Evolutionary conservation across 2,113 vertebrate species (phyloP).

Genomic region (Setophaga coronata): DNA sequence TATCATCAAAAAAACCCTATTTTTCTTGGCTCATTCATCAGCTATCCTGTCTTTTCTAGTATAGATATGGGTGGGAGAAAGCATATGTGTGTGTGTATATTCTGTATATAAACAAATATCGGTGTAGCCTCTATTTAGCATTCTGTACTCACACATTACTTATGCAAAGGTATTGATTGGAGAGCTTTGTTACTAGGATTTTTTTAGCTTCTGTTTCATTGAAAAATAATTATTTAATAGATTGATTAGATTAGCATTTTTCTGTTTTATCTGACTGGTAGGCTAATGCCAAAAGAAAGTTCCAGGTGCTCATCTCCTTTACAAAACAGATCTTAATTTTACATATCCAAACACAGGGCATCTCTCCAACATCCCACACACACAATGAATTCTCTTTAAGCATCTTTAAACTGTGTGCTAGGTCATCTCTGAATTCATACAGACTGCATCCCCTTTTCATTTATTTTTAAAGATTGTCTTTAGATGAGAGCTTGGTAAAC

Average conservation of each 20-base stretch:
- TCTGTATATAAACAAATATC: background rate
- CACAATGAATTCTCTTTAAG: slow-evolving; percentile 6
- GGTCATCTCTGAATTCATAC: background rate
- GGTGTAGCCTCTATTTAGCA: background rate
- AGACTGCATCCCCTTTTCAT: background rate
- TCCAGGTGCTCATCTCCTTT: background rate
- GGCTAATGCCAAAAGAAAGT: background rate
- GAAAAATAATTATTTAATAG: slow-evolving; percentile 16
- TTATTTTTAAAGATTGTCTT: slow-evolving; percentile 29
- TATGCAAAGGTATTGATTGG: background rate
- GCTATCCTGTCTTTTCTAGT: slow-evolving; percentile 17
- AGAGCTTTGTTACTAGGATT: background rate
- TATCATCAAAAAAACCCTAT: slow-evolving; percentile 47
- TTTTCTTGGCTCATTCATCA: slow-evolving; percentile 54
- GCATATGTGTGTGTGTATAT: background rate
- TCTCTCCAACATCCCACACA: background rate
- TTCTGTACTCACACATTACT: background rate
- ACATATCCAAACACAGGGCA: slow-evolving; percentile 16
- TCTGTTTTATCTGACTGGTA: background rate
- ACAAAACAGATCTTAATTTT: slow-evolving; percentile 32
- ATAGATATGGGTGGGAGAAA: background rate
- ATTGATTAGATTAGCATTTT: slow-evolving; percentile 15
- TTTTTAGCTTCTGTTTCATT: background rate
- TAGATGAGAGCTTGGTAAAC: background rate
- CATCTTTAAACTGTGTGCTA: background rate